Percentiles rank a stretch among this genome's conserved stretches.
Conservation (phyloP, 2,888 invertebrate species). For the Galerucella nymphaeae region DNA sequence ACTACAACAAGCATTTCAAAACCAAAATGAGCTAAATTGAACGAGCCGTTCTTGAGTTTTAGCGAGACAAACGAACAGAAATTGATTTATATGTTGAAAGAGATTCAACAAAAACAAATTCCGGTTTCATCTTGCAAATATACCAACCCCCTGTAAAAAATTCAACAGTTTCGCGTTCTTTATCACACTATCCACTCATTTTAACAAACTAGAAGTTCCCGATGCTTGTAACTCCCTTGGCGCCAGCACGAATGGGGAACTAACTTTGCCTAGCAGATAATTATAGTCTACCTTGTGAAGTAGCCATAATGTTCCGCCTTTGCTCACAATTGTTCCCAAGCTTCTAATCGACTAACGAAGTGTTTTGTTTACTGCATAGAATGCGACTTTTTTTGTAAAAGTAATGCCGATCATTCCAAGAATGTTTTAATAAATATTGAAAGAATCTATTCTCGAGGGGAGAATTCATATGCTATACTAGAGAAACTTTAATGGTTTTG, state of each 20-base stretch:
- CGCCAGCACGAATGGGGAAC: conserved; percentile 11
- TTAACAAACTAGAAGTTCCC: conserved; percentile 8
- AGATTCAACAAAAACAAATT: too few relatives aligned
- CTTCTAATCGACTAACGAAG: conserved; percentile 39
- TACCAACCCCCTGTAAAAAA: too few relatives aligned
- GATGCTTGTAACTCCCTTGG: conserved; percentile 8
- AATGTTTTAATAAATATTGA: conserved; percentile 33
- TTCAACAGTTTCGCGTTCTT: not conserved
- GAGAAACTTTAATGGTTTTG: conserved; percentile 3
- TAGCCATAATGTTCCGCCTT: conserved; percentile 32
- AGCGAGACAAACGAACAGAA: too few relatives aligned
- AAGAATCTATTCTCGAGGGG: conserved; percentile 23
- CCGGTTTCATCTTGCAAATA: too few relatives aligned
- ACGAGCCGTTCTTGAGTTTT: too few relatives aligned
- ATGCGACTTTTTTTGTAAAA: conserved; percentile 33
- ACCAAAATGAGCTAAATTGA: too few relatives aligned
- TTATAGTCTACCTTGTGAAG: conserved; percentile 10
- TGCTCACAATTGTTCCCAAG: conserved; percentile 36
- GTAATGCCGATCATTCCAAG: conserved; percentile 30
- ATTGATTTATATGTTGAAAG: too few relatives aligned
- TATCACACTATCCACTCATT: conserved; percentile 9
- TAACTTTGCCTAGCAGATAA: conserved; percentile 8
- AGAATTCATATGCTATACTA: conserved; percentile 17
- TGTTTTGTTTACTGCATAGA: conserved; percentile 38
- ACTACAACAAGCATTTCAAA: too few relatives aligned